Conservation (phyloP, 2,797 vertebrate species). For the Pangasius larnaudii region DNA sequence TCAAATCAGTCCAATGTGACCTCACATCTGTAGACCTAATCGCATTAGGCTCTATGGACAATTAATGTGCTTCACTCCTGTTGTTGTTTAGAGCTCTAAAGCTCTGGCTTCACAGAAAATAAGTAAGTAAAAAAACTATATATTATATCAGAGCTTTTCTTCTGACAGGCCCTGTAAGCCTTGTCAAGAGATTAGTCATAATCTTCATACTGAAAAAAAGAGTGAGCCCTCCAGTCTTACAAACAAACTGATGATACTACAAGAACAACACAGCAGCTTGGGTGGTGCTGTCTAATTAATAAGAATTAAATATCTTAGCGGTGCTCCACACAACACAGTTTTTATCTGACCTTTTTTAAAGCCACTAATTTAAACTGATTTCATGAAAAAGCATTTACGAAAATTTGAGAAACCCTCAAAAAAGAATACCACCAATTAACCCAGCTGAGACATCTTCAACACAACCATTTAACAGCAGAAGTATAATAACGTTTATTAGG, state of each 20-base stretch:
- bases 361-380: neutral
- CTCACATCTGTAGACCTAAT: neutral
- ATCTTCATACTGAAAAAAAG: neutral
- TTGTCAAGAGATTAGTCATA: neutral
- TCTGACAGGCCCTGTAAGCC: neutral
- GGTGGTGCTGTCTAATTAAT: neutral
- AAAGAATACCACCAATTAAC: too few species aligned
- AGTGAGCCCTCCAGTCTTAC: neutral
- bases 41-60: neutral
- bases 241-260: neutral
- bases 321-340: neutral
- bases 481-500: neutral
- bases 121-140: neutral
- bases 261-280: neutral
- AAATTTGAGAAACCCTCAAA: too few species aligned
- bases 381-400: neutral
- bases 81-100: neutral
- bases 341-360: neutral
- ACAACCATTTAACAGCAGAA: neutral
- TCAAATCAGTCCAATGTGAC: conserved; percentile 5
- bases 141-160: neutral
- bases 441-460: neutral
- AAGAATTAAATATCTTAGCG: neutral
- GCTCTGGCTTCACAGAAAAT: neutral
- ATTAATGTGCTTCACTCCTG: neutral